phyloP scores from a whole-genome alignment of 2,888 invertebrate species.

The Drosophila mayaguana region DNA sequence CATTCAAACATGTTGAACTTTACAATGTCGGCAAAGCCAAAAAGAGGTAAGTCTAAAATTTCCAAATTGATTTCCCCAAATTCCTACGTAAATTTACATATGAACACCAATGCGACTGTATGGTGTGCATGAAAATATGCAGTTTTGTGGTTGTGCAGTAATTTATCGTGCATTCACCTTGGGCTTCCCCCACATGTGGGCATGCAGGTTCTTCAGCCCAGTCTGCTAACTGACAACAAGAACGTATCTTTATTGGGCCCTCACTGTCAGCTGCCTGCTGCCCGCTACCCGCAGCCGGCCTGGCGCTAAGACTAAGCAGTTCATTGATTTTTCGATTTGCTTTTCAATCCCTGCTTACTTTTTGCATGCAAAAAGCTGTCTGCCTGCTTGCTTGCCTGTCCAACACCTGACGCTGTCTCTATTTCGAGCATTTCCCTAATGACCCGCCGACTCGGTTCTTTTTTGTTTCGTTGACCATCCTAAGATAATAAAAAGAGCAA shows the following conservation, averaged over 20 bases:
- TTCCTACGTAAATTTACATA: constrained; percentile 8
- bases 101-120: constrained; percentile 2
- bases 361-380: constrained; percentile 29
- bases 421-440: constrained; percentile 10
- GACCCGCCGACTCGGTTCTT: neutral
- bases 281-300: neutral
- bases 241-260: constrained; percentile 44
- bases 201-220: constrained; percentile 5
- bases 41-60: constrained; percentile 89
- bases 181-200: constrained; percentile 30
- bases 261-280: neutral
- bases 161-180: constrained; percentile 74
- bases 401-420: constrained; percentile 3
- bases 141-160: constrained; percentile 30
- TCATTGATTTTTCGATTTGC: constrained; percentile 53
- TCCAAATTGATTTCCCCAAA: constrained; percentile 11
- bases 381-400: neutral
- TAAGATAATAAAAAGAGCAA: constrained; percentile 9
- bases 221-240: constrained; percentile 34
- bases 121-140: constrained; percentile 11
- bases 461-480: neutral
- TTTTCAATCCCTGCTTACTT: constrained; percentile 43
- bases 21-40: constrained; percentile 97
- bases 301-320: constrained; percentile 32
- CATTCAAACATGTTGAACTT: constrained; percentile 96